Percentiles rank a stretch among this genome's conserved stretches.
These are phyloP conservation scores for Colostygia pectinataria DNA, from an alignment of 2,888 invertebrate genomes.

Conservation along the genomic window DNA sequence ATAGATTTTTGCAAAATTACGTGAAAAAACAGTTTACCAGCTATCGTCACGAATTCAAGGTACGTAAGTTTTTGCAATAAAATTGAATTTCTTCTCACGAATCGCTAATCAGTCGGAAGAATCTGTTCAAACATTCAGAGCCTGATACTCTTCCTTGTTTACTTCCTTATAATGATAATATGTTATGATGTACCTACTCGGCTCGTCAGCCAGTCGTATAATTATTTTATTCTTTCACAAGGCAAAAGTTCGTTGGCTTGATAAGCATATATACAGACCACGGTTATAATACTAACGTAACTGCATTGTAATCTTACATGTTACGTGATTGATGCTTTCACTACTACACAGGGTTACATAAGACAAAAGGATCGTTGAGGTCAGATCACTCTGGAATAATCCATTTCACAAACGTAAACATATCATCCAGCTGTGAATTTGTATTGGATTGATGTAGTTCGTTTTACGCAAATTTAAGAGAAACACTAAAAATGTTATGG, in stretches of 20 bases:
- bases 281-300: constrained; percentile 1
- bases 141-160: constrained; percentile 26
- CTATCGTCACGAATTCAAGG: constrained; percentile 14
- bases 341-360: constrained; percentile 22
- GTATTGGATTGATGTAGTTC: too few relatives aligned
- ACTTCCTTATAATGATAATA: constrained; percentile 26
- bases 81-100: constrained; percentile 34
- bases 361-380: constrained; percentile 21
- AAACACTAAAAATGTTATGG: too few relatives aligned
- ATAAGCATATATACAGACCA: neutral
- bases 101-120: constrained; percentile 33
- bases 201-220: neutral
- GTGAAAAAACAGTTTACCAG: constrained; percentile 2
- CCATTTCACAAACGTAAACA: too few relatives aligned
- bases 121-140: constrained; percentile 29
- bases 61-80: constrained; percentile 24
- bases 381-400: too few relatives aligned
- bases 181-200: neutral
- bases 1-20: constrained; percentile 13
- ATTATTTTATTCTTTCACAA: neutral
- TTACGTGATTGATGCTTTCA: constrained; percentile 29
- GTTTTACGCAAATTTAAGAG: too few relatives aligned
- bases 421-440: too few relatives aligned
- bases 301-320: constrained; percentile 18
- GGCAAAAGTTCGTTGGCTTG: neutral